phyloP scores from a whole-genome alignment of 1,140 invertebrate species.

The Spodoptera frugiperda region DNA sequence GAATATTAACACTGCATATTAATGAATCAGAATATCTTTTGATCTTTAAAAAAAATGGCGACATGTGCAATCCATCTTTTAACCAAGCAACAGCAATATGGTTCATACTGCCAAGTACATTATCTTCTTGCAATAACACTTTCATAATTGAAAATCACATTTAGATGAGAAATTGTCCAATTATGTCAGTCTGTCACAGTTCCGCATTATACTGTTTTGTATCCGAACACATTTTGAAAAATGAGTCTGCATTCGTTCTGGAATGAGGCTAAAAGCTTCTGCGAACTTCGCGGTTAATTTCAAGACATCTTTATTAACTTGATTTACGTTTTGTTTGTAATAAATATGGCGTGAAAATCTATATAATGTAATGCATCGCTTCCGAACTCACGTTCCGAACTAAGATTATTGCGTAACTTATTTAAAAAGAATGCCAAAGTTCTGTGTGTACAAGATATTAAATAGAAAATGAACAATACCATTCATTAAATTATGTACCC shows the following conservation, averaged over 20 bases:
- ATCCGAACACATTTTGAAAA: constrained; percentile 7
- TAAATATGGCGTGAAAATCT: neutral
- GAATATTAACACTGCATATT: too few species aligned
- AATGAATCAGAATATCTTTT: too few species aligned
- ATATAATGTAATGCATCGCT: neutral
- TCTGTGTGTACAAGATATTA: too few species aligned
- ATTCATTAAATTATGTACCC: too few species aligned
- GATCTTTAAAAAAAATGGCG: neutral
- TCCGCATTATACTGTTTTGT: constrained; percentile 13
- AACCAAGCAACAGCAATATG: neutral
- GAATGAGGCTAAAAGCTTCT: constrained; percentile 39
- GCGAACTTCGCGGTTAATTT: constrained; percentile 12
- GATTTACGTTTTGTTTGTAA: constrained; percentile 7
- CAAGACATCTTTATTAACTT: constrained; percentile 28
- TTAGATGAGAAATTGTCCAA: constrained; percentile 4
- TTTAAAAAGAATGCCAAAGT: too few species aligned
- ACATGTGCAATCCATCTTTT: constrained; percentile 10
- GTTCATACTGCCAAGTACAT: too few species aligned
- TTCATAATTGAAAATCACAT: neutral
- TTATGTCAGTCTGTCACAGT: constrained; percentile 24
- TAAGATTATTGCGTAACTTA: too few species aligned
- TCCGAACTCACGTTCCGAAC: neutral
- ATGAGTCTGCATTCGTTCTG: constrained; percentile 12
- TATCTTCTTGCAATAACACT: neutral
- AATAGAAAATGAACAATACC: too few species aligned